phyloP scores from a whole-genome alignment of 2,888 invertebrate genomes.

The Tiliacea aurago region DNA sequence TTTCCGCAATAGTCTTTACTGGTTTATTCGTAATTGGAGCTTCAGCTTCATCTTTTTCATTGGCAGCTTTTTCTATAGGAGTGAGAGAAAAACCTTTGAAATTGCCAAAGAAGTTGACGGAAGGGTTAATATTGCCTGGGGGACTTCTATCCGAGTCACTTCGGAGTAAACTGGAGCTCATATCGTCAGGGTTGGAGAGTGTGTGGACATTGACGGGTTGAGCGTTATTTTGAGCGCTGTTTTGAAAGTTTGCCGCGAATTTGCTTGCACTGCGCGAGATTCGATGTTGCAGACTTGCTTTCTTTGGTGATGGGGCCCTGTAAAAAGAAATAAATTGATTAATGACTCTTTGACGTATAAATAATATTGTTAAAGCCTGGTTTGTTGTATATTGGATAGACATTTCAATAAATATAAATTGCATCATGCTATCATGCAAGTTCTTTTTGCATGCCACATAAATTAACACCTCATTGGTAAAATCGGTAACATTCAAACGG shows the following conservation, averaged over 20 bases:
- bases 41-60: conserved; percentile 61
- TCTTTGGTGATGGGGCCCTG: conserved; percentile 87
- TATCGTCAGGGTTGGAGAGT: conserved; percentile 92
- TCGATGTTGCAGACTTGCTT: conserved; percentile 85
- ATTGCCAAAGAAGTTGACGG: conserved; percentile 94
- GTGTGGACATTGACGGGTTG: conserved; percentile 87
- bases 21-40: conserved; percentile 54
- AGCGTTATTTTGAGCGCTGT: conserved; percentile 78
- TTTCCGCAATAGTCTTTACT: conserved; percentile 62
- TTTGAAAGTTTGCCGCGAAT: conserved; percentile 87
- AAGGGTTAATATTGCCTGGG: conserved; percentile 85
- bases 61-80: conserved; percentile 89
- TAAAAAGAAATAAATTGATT: conserved; percentile 7
- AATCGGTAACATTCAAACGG: not conserved
- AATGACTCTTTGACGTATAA: not conserved
- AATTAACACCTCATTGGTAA: not conserved
- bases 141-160: conserved; percentile 88
- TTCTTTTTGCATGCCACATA: conserved; percentile 4
- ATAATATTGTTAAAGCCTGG: no score
- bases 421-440: conserved; percentile 30
- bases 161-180: conserved; percentile 92
- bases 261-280: conserved; percentile 87
- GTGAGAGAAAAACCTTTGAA: conserved; percentile 96
- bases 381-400: not conserved
- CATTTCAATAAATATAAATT: not conserved